Evolutionary conservation across 2,797 vertebrate species (phyloP), one percentile per base, ranked within the genome.

Genomic region (Acanthopagrus latus): DNA sequence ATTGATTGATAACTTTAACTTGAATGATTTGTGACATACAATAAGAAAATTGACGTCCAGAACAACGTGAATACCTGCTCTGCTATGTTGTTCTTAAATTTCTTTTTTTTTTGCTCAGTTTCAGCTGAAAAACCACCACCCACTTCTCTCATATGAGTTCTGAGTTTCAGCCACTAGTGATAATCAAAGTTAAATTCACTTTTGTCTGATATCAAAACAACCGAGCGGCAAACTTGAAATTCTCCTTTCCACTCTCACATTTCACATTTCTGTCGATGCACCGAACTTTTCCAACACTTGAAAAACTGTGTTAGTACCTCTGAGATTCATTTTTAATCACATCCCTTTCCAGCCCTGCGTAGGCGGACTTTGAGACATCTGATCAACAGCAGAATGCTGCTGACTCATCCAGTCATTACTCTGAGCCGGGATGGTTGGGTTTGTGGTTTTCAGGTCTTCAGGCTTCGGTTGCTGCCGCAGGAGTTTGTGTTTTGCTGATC

Each of bases 341-440:
- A 18, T n/a, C 58, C n/a, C 20, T 38, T n/a, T 44, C 18, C 38
- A 29, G 54, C 13, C 7, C 18, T 38, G 60, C 14, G 78, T 29
- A 5, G 78, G 71, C 20, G 59, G 14, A n/a, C 2, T 3, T 0
- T 4, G 44, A 69, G 33, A 47, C 21, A 74, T 70, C 1, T 13
- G 78, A 65, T 60, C 60, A 74, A 7, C 51, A n/a, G 50, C 70
- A 10, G n/a, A 64, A 27, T 0, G 38, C 60, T 65, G 79, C 56
- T 72, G 79, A 81, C 67, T 81, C 67, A 76, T 43, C 25, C 72
- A 2, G 54, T 14, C 59, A 7, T 62, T 20, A 3, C 57, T 74
- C 46, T 3, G 27, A 54, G 63, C 41, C 1, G 17, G n/a, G n/a
- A 2, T 2, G 1, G 48, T 13, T 10, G 16, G 13, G n/a, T 47